Base-by-base conservation (phyloP, 2,888 invertebrate species). In the Eugnorisma glareosa region DNA sequence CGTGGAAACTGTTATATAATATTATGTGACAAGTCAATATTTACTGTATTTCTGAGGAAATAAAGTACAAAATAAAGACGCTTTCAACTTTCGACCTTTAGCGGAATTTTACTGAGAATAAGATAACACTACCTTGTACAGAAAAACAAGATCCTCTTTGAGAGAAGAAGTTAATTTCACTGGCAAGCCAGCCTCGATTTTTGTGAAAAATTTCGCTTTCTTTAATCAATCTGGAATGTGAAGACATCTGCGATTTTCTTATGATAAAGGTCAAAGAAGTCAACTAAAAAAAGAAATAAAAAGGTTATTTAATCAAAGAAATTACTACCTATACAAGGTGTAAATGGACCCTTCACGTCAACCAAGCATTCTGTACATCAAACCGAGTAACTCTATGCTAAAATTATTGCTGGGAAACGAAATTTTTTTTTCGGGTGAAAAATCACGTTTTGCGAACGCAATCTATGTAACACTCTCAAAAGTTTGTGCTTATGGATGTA, bases 81-180 rank as follows among this genome's bases (percentile, higher is more conserved):
- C 18, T 64, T 45, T 31, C 4, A 18, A 15, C 3, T 18, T 51
- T 45, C n/a, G 45, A 73, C 59, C 57, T 82, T 61, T 61, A 10
- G 0, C 73, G 28, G 57, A 43, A 59, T 79, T 79, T 82, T 35
- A 61, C 63, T 69, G 59, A 28, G 59, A 28, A 73, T 45, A 69
- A 51, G 57, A 83, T 79, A 74, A 70, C 67, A 67, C 40, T 67
- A 18, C 79, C 66, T 48, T 70, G 6, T 72, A 54, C 63, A 68
- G 63, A 83, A 81, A 67, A 28, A 67, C 73, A 40, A 76, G 76
- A 76, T 71, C 40, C 70, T 68, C 40, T 72, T 83, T 48, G 10
- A 0, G 40, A 0, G 40, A 45, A 40, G 57, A 40, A 59, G 67
- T 72, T 71, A 71, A 79, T 83, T 72, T 59, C 35, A 51, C 45